phyloP scores from a whole-genome alignment of 2,797 vertebrate species.

The Halcyon chelicuti region DNA sequence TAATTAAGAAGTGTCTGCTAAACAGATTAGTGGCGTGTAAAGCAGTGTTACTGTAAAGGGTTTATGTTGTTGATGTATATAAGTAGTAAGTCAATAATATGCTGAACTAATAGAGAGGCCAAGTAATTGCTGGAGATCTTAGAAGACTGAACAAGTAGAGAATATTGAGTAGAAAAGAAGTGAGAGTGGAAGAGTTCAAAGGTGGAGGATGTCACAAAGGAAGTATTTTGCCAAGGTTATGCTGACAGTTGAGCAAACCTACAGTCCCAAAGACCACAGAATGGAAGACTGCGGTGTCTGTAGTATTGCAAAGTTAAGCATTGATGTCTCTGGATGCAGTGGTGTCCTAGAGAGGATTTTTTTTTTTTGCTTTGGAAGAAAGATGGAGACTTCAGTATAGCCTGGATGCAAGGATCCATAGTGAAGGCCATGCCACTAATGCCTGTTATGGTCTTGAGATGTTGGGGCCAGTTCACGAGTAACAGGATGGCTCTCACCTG shows the following conservation, averaged over 20 bases:
- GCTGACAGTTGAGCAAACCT: background rate
- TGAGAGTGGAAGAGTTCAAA: background rate
- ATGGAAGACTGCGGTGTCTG: background rate
- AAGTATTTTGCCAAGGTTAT: background rate
- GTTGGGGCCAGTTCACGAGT: background rate
- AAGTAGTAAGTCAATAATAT: background rate
- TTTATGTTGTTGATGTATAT: background rate
- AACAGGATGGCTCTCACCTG: background rate
- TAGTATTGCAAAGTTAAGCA: background rate
- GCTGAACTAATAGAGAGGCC: background rate
- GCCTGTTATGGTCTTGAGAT: background rate
- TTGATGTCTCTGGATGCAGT: background rate
- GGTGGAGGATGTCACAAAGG: background rate
- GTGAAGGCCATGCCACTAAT: background rate
- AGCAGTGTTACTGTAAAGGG: background rate
- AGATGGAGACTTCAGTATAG: background rate
- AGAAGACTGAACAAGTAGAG: background rate
- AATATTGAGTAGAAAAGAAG: background rate
- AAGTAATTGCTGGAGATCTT: background rate
- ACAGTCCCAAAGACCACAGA: background rate
- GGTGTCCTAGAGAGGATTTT: background rate
- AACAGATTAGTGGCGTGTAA: background rate
- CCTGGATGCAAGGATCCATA: background rate
- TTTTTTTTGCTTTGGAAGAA: background rate
- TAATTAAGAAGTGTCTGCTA: conserved; percentile 6